Percentiles rank a stretch among this genome's conserved stretches.
Conservation (phyloP, 2,888 invertebrate species). For the Serrognathus titanus region DNA sequence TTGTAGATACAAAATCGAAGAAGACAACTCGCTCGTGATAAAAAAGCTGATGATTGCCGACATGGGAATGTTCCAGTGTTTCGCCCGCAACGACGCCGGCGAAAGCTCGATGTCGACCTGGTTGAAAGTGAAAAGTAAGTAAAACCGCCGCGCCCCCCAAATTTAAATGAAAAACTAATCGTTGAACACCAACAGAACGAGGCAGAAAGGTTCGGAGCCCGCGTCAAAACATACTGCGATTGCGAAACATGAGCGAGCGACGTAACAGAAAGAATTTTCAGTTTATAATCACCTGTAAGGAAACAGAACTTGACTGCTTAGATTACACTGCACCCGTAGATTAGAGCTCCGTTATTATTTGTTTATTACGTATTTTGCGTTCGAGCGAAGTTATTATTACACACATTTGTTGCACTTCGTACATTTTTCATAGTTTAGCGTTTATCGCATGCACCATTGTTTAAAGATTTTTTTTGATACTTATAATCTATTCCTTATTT, state of each 20-base stretch:
- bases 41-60: slow-evolving; percentile 77
- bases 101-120: slow-evolving; percentile 86
- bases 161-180: not conserved
- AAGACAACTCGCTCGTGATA: slow-evolving; percentile 80
- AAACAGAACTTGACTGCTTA: slow-evolving; percentile 2
- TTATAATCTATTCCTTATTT: too few relatives aligned
- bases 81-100: slow-evolving; percentile 87
- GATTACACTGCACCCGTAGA: slow-evolving; percentile 28
- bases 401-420: not conserved
- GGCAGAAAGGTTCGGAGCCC: slow-evolving; percentile 26
- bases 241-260: slow-evolving; percentile 43
- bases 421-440: not conserved
- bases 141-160: not conserved
- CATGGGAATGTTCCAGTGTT: slow-evolving; percentile 93
- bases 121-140: slow-evolving; percentile 94
- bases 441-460: too few relatives aligned
- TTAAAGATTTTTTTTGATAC: too few relatives aligned
- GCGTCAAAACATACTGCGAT: slow-evolving; percentile 39
- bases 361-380: not conserved
- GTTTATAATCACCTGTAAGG: slow-evolving; percentile 46
- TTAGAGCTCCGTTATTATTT: slow-evolving; percentile 12
- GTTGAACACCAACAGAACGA: slow-evolving; percentile 6
- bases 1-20: slow-evolving; percentile 68
- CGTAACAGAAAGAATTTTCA: slow-evolving; percentile 47
- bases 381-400: not conserved